phyloP scores from a whole-genome alignment of 1,140 invertebrate genomes.

The Ceratina japonica region DNA sequence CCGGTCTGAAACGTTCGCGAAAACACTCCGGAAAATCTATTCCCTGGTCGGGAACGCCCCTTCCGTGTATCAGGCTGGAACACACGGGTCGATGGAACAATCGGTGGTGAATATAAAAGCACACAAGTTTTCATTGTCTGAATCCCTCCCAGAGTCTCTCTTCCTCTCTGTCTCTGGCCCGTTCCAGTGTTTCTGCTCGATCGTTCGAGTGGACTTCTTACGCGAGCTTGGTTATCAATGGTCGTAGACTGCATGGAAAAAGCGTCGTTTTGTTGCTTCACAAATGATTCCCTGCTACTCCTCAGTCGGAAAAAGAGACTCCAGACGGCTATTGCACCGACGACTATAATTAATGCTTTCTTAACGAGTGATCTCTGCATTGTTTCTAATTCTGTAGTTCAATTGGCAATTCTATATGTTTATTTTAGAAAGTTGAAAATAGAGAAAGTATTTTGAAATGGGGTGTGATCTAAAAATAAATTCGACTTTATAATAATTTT shows the following conservation, averaged over 20 bases:
- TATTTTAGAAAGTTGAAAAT: too few species aligned
- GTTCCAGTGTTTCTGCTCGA: too few species aligned
- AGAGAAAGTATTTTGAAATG: too few species aligned
- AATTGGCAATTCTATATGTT: too few species aligned
- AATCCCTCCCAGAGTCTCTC: not conserved
- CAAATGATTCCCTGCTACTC: not conserved
- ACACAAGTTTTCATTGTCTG: conserved; percentile 21
- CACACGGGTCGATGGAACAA: conserved; percentile 5
- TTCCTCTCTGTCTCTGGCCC: not conserved
- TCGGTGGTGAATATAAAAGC: not conserved
- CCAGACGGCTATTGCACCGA: too few species aligned
- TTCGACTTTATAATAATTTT: too few species aligned
- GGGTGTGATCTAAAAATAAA: too few species aligned
- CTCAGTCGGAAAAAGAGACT: too few species aligned
- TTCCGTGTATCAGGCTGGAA: conserved; percentile 2
- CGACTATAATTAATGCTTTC: too few species aligned
- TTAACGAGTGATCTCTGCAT: too few species aligned
- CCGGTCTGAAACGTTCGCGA: not conserved
- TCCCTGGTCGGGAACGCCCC: conserved; percentile 25
- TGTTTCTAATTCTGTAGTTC: too few species aligned
- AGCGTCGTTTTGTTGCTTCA: not conserved
- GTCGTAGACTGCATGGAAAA: not conserved
- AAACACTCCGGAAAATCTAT: conserved; percentile 21
- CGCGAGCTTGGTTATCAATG: not conserved
- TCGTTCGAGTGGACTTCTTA: not conserved